Conservation (phyloP, 1,140 invertebrate species). For the Aradophagus sp. region DNA sequence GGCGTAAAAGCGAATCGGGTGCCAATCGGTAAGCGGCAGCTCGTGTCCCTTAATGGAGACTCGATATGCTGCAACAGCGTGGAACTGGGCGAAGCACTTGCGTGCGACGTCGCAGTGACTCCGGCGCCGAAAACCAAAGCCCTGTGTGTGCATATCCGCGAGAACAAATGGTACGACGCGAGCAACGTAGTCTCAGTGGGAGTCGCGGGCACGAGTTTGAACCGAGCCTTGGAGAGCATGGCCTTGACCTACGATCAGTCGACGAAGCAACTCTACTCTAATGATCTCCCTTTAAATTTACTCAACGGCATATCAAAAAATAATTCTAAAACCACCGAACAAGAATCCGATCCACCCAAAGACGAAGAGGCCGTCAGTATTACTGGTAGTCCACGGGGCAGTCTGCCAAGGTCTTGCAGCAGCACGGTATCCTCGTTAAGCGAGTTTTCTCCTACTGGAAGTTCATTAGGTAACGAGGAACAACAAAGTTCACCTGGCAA, state of each 20-base stretch:
- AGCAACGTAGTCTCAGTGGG: constrained; percentile 67
- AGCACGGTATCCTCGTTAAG: constrained; percentile 76
- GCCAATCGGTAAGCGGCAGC: constrained; percentile 64
- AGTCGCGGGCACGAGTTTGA: constrained; percentile 68
- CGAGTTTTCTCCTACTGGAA: constrained; percentile 74
- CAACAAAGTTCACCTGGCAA: constrained; percentile 63
- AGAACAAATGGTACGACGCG: constrained; percentile 71
- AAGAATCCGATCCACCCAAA: constrained; percentile 22
- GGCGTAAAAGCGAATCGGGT: constrained; percentile 32
- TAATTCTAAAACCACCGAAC: constrained; percentile 15
- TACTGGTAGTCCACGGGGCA: constrained; percentile 72
- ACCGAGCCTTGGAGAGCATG: constrained; percentile 75
- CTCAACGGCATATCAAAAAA: constrained; percentile 19
- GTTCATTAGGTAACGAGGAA: constrained; percentile 72
- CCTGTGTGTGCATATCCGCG: constrained; percentile 67
- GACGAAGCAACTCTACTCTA: constrained; percentile 73
- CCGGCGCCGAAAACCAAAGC: constrained; percentile 62
- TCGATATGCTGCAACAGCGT: constrained; percentile 69
- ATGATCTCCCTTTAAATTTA: constrained; percentile 59
- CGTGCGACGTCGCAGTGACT: constrained; percentile 63
- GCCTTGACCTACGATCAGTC: constrained; percentile 75
- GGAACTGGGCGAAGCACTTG: constrained; percentile 64
- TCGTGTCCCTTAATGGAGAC: constrained; percentile 68
- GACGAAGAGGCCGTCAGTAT: constrained; percentile 56
- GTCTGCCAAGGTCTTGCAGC: constrained; percentile 72